Evolutionary conservation across 1,140 invertebrate species (phyloP), one percentile per base, ranked within the genome.

Genomic region (Procambarus clarkii): DNA sequence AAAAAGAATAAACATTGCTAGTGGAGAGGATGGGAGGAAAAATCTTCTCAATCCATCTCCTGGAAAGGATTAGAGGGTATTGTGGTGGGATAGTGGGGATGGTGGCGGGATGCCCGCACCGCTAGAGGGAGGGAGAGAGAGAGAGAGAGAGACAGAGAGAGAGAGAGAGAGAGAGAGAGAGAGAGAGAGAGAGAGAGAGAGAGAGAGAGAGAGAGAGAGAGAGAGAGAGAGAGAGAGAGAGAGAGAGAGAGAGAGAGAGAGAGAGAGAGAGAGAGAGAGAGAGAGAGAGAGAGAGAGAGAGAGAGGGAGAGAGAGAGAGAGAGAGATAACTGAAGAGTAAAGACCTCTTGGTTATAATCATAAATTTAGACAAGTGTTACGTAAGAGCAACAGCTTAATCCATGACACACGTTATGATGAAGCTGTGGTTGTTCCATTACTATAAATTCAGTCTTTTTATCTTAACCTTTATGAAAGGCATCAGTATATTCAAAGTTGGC

Each of bases 31-130:
- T 74, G 7, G 69, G 69, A 74, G 15, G 50, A 54, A 74, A 74
- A 60, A 54, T 82, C 80, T 15, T 44, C 48, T 60, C 21, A 60
- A 82, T 64, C 50, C 54, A 24, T 54, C 80, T 34, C 80, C 58
- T 82, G 21, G 11, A 82, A 34, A 34, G 54, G 50, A 54, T 82
- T 82, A 60, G 50, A 24, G 21, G 21, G 80, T 82, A 82, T 82
- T 82, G 54, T 58, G 50, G 54, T 34, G 46, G 80, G 80, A 82
- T 82, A 60, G 80, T 60, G 21, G 50, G 50, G 80, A 15, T n/a
- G 80, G 50, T 58, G 80, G 48, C 44, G 21, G 50, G 54, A 82
- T 82, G 15, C 34, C 80, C 15, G 34, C 13, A 21, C 34, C 77
- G n/a, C 34, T 3, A 60, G 21, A 82, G 21, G 11, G n/a, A 24